These are phyloP conservation scores for Mesodorylaimus sp. DNA, from an alignment of 2,888 invertebrate genomes.

Conservation along the genomic window DNA sequence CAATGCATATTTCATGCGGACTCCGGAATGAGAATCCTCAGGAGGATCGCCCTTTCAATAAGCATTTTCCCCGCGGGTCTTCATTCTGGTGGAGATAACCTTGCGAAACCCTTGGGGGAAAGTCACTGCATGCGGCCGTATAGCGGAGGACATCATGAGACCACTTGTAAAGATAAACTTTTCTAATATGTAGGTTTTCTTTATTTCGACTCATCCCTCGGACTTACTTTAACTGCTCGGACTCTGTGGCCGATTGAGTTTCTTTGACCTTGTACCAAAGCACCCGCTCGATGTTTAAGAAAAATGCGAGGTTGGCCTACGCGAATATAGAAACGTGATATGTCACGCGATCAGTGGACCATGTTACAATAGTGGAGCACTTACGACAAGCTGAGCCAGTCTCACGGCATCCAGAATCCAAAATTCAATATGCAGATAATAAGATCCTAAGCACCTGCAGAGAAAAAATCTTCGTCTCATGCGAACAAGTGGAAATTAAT, in stretches of 20 bases:
- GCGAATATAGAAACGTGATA: slow-evolving; percentile 13
- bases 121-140: too few relatives aligned
- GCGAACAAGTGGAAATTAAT: neutral
- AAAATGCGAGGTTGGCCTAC: slow-evolving; percentile 36
- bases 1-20: too few relatives aligned
- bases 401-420: slow-evolving; percentile 82
- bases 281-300: slow-evolving; percentile 37
- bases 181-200: too few relatives aligned
- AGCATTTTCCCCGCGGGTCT: too few relatives aligned
- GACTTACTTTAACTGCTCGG: slow-evolving; percentile 36
- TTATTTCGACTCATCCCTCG: too few relatives aligned
- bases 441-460: slow-evolving; percentile 23
- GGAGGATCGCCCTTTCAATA: too few relatives aligned
- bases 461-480: neutral
- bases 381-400: slow-evolving; percentile 56
- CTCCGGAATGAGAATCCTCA: too few relatives aligned
- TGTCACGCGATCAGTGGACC: neutral
- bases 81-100: too few relatives aligned
- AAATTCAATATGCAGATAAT: slow-evolving; percentile 27
- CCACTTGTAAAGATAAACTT: too few relatives aligned
- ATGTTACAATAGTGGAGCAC: slow-evolving; percentile 20
- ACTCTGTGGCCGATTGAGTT: slow-evolving; percentile 32
- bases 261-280: slow-evolving; percentile 35
- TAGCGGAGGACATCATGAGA: too few relatives aligned
- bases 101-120: too few relatives aligned